Base-by-base conservation (phyloP, 2,888 invertebrate species). In the Phymatocera aterrima region DNA sequence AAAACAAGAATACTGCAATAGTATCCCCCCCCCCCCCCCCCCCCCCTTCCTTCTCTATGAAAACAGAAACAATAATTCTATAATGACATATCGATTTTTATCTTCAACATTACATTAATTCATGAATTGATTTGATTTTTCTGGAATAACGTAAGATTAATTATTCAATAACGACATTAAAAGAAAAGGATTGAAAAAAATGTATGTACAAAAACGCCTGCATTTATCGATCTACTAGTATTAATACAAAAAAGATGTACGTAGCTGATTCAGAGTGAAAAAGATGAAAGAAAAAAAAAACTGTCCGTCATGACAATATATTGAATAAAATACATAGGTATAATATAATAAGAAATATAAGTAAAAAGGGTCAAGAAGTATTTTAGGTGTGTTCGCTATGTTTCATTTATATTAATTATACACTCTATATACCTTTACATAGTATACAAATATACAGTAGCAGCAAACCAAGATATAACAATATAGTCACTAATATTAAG, bases 401-500 rank as follows among this genome's bases (percentile, higher is more conserved):
- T 75, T 75, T 60, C 24, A 75, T 75, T 75, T 75, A 51, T 72
- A 72, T 51, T 28, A 65, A n/a, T 43, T 12, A 43, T 43, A 10
- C 43, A 43, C 12, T 1, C 43, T n/a, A n/a, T n/a, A 43, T 43
- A 10, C 43, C 6, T 43, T 43, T 10, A 43, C 10, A 43, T n/a
- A n/a, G n/a, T 10, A 43, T 43, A 43, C 43, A 43, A 10, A 43
- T 10, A 15, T 60, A 75, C 72, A 75, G 75, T 75, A 75, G 75
- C 75, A 57, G 60, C 78, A 65, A n/a, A 78, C 65, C 57, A 78
- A 70, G 79, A 65, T 75, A 65, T 74, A 78, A 74, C 57, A 78
- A 82, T 85, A 84, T 89, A 89, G 89, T 89, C 89, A 90, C 84
- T 88, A 89, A 87, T 87, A 77, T 88, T 89, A 89, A 89, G 88